Evolutionary conservation across 2,113 vertebrate species (phyloP), one percentile per base, ranked within the genome.

Genomic region (Nematolebias whitei): DNA sequence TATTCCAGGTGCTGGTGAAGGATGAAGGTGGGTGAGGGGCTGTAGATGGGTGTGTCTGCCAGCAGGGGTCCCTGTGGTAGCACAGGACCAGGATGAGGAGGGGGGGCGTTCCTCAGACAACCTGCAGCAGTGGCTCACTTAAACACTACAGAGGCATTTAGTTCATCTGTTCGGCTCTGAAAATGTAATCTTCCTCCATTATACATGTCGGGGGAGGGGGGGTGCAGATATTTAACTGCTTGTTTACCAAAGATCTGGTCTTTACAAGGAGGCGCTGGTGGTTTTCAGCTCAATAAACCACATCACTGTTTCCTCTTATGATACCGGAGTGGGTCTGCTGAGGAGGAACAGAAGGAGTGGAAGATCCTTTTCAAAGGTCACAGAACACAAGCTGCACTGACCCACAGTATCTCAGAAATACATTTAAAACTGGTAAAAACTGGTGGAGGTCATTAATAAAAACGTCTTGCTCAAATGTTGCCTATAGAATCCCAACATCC

Each of bases 41-140:
- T 43, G 63, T 13, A 8, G 16, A 4, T 60, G 11, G 1, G 18
- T 0, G 0, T 7, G 4, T 20, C 26, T 7, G 68, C 77, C 90
- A 89, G 76, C 73, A 85, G 92, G 82, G 86, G 90, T 50, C 91
- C 79, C 73, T 91, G 87, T 89, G 69, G 79, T 38, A 51, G 59
- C 80, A 12, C 3, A 0, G 19, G 32, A 58, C 39, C 3, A 29
- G 26, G 7, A 29, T 5, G 32, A 35, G 32, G 32, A 35, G 32
- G 32, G 10, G 32, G 26, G 26, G 26, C 26, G 3, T 29, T 29
- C 26, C 26, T 4, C 19, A 19, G 2, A 50, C 12, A 50, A 14
- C 7, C 14, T 35, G 32, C 5, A 10, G 32, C 32, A 35, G 68
- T 78, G 80, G 90, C 83, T 88, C 86, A 88, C 73, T 76, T 72